phyloP scores from a whole-genome alignment of 2,113 vertebrate species.

The Seriola dumerili region DNA sequence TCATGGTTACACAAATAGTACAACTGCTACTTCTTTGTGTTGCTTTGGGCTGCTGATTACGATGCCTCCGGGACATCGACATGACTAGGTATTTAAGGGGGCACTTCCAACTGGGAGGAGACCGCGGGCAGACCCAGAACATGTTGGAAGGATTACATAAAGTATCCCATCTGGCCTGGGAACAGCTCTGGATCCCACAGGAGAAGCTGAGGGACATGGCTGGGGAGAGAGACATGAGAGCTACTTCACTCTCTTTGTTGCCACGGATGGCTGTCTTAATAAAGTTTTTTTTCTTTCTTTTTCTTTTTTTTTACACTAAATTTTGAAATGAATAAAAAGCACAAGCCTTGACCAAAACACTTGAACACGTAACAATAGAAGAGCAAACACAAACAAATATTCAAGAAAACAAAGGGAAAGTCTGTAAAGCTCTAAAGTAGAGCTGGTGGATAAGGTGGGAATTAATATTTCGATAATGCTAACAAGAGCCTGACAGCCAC shows the following conservation, averaged over 20 bases:
- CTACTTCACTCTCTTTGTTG: background rate
- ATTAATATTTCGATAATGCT: slow-evolving; percentile 21
- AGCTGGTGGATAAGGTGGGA: slow-evolving; percentile 20
- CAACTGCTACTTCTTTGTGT: background rate
- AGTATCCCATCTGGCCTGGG: slow-evolving; percentile 28
- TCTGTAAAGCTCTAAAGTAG: background rate
- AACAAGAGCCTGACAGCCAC: slow-evolving; percentile 6
- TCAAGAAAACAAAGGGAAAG: background rate
- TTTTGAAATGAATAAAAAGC: background rate
- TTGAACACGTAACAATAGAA: background rate
- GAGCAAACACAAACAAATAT: slow-evolving; percentile 25
- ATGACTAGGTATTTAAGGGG: background rate
- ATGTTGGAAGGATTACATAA: slow-evolving; percentile 8
- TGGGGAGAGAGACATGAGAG: background rate
- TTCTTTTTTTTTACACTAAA: background rate
- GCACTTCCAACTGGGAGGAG: background rate
- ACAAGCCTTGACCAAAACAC: slow-evolving; percentile 1
- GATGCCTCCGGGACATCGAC: background rate
- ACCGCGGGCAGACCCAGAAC: slow-evolving; percentile 13
- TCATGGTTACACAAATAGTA: background rate
- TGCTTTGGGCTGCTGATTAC: background rate
- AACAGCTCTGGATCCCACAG: slow-evolving; percentile 3
- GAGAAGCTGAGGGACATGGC: background rate
- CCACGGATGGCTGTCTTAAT: background rate
- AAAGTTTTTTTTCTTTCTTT: background rate